Evolutionary conservation across 2,888 invertebrate genomes (phyloP).

Genomic region (Sycophila texana): DNA sequence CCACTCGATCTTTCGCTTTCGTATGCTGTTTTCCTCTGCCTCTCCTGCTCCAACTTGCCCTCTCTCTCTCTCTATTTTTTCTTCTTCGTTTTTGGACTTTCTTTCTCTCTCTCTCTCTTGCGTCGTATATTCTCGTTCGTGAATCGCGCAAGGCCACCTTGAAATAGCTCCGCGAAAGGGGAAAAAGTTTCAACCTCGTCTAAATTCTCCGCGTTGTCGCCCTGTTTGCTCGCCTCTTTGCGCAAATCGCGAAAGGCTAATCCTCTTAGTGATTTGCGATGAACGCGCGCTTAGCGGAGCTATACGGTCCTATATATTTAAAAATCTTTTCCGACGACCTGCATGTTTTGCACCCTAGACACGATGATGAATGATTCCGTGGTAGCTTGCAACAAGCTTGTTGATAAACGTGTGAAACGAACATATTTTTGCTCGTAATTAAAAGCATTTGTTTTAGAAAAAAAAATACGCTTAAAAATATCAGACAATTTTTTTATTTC

Average conservation of each 20-base stretch:
- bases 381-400: conserved; percentile 30
- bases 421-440: conserved; percentile 19
- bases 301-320: conserved; percentile 47
- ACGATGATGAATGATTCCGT: conserved; percentile 41
- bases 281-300: conserved; percentile 29
- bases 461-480: too few relatives aligned
- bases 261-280: conserved; percentile 45
- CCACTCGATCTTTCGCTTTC: too few relatives aligned
- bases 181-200: conserved; percentile 18
- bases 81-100: neutral
- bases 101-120: conserved; percentile 35
- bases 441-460: neutral
- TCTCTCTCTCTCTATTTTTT: neutral
- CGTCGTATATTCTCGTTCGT: conserved; percentile 54
- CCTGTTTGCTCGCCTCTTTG: conserved; percentile 33
- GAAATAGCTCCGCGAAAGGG: conserved; percentile 3
- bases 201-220: neutral
- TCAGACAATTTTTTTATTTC: too few relatives aligned
- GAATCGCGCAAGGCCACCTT: conserved; percentile 20
- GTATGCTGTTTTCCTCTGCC: neutral
- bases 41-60: neutral
- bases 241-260: conserved; percentile 47
- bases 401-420: conserved; percentile 23
- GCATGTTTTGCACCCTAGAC: conserved; percentile 31
- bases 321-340: conserved; percentile 38